phyloP scores from a whole-genome alignment of 2,797 vertebrate species.

The Anas bahamensis region DNA sequence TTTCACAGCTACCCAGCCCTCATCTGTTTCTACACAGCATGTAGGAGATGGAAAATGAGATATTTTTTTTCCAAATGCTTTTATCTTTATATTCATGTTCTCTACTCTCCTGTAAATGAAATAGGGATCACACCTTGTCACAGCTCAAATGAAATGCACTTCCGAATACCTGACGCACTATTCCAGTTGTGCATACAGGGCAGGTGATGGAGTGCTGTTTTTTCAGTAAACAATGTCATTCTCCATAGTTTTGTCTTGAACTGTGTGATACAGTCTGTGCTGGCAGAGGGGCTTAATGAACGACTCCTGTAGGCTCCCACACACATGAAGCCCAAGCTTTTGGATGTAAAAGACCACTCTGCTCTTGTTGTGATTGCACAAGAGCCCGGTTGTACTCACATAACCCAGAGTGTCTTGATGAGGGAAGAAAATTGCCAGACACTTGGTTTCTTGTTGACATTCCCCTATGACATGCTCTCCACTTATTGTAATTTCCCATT shows the following conservation, averaged over 20 bases:
- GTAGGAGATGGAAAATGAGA: not conserved
- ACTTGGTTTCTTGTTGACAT: not conserved
- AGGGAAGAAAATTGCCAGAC: not conserved
- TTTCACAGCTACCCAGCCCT: not conserved
- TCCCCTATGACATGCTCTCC: not conserved
- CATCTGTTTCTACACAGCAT: not conserved
- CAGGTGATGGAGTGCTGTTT: not conserved
- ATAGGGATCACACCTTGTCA: not conserved
- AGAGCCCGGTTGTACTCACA: not conserved
- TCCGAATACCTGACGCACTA: not conserved
- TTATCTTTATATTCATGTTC: not conserved
- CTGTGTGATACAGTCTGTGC: not conserved
- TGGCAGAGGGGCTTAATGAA: not conserved
- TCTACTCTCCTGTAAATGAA: not conserved
- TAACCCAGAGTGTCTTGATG: rapidly evolving
- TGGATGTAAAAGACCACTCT: rapidly evolving
- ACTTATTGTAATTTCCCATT: not conserved
- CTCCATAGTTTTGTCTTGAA: not conserved
- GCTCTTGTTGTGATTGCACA: not conserved
- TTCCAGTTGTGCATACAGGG: not conserved
- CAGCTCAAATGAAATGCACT: not conserved
- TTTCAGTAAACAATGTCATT: not conserved
- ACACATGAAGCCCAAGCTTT: not conserved
- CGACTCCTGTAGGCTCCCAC: not conserved
- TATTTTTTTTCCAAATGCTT: not conserved